Conservation (phyloP, 2,888 invertebrate genomes). For the Catonia carolina region DNA sequence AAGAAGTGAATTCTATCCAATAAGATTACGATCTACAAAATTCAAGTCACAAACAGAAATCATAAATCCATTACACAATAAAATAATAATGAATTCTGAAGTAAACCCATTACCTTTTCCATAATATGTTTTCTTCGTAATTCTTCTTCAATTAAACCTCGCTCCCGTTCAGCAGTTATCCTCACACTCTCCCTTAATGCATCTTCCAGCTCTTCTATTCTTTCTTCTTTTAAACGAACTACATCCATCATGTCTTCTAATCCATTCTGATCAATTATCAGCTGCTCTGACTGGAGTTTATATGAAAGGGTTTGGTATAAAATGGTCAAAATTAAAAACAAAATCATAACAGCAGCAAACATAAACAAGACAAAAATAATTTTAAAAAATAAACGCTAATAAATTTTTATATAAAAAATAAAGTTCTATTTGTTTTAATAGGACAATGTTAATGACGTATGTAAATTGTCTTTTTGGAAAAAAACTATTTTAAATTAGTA, state of each 20-base stretch:
- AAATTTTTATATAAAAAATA: too few species aligned
- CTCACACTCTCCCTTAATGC: conserved; percentile 74
- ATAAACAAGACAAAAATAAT: conserved; percentile 4
- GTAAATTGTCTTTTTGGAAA: too few species aligned
- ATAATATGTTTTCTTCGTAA: conserved; percentile 55
- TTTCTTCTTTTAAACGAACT: conserved; percentile 54
- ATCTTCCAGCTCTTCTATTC: conserved; percentile 74
- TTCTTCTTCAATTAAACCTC: conserved; percentile 58
- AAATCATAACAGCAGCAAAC: not conserved
- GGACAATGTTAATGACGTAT: too few species aligned
- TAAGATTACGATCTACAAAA: too few species aligned
- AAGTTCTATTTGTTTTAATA: too few species aligned
- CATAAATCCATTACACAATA: too few species aligned
- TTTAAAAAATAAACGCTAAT: too few species aligned
- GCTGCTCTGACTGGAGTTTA: not conserved
- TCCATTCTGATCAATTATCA: conserved; percentile 10
- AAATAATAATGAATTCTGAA: too few species aligned
- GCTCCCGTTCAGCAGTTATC: conserved; percentile 62
- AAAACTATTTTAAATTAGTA: too few species aligned
- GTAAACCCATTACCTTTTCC: conserved; percentile 59
- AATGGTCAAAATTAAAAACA: not conserved
- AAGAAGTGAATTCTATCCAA: too few species aligned
- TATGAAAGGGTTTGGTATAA: not conserved
- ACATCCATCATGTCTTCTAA: conserved; percentile 53
- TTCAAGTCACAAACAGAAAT: too few species aligned